Evolutionary conservation across 2,888 invertebrate genomes (phyloP).

Genomic region (Parnassius mnemosyne): DNA sequence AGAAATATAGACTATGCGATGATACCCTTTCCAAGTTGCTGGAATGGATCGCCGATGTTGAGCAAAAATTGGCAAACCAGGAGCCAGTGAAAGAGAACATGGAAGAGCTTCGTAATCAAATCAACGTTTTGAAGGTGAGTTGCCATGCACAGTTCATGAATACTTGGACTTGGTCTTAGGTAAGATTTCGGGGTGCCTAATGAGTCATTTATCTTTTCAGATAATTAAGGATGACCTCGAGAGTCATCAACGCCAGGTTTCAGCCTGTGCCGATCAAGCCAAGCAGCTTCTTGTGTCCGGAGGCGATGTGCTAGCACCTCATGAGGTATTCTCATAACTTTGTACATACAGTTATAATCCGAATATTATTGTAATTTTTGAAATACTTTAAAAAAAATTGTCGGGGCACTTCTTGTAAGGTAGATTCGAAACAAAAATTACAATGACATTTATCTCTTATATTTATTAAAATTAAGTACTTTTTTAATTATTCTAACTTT

Average conservation of each 20-base stretch:
- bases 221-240: slow-evolving; percentile 95
- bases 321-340: slow-evolving; percentile 79
- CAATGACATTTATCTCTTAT: too few relatives aligned
- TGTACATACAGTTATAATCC: too few relatives aligned
- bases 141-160: background rate
- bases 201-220: slow-evolving; percentile 59
- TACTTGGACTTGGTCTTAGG: too few relatives aligned
- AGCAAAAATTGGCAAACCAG: slow-evolving; percentile 90
- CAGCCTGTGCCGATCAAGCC: slow-evolving; percentile 93
- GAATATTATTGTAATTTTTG: too few relatives aligned
- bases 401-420: too few relatives aligned
- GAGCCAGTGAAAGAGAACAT: slow-evolving; percentile 92
- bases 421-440: too few relatives aligned
- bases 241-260: slow-evolving; percentile 90
- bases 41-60: slow-evolving; percentile 92
- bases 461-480: too few relatives aligned
- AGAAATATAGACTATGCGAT: slow-evolving; percentile 95
- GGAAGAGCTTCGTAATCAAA: slow-evolving; percentile 93
- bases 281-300: slow-evolving; percentile 94
- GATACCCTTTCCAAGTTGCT: slow-evolving; percentile 91
- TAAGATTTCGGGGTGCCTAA: too few relatives aligned
- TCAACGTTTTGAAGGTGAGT: slow-evolving; percentile 90
- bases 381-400: too few relatives aligned
- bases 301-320: slow-evolving; percentile 94
- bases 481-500: too few relatives aligned